Evolutionary conservation across 2,113 vertebrate species (phyloP).

Genomic region (Tupaia chinensis): DNA sequence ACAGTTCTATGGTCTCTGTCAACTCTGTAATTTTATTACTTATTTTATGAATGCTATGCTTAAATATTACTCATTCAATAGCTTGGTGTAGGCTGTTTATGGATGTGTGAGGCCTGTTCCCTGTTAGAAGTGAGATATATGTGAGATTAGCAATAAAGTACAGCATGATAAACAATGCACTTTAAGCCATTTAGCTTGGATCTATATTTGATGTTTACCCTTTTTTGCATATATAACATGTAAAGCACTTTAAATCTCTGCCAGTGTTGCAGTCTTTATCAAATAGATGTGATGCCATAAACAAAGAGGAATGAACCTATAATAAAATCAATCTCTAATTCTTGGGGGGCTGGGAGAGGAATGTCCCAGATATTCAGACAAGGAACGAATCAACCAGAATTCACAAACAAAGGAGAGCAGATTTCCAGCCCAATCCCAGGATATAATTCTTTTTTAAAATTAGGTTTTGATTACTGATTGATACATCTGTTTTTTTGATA

Average conservation of each 20-base stretch:
- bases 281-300: slow-evolving; percentile 65
- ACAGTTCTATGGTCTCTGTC: slow-evolving; percentile 50
- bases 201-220: slow-evolving; percentile 58
- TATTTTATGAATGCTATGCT: slow-evolving; percentile 62
- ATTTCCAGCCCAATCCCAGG: slow-evolving; percentile 26
- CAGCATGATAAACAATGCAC: slow-evolving; percentile 58
- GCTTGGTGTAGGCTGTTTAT: slow-evolving; percentile 60
- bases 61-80: slow-evolving; percentile 56
- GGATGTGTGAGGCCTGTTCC: slow-evolving; percentile 48
- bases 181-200: slow-evolving; percentile 31
- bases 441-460: slow-evolving; percentile 53
- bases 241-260: slow-evolving; percentile 71
- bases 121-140: slow-evolving; percentile 46
- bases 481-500: slow-evolving; percentile 45
- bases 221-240: slow-evolving; percentile 62
- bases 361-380: slow-evolving; percentile 2
- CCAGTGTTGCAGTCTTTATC: slow-evolving; percentile 45
- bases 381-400: slow-evolving; percentile 75
- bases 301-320: slow-evolving; percentile 68
- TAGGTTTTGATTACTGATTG: slow-evolving; percentile 56
- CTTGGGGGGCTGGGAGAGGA: neutral
- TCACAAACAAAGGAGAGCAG: slow-evolving; percentile 49
- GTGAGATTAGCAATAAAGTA: slow-evolving; percentile 71
- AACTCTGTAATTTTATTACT: neutral
- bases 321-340: slow-evolving; percentile 82